Evolutionary conservation across 2,888 invertebrate species (phyloP), one percentile per base, ranked within the genome.

Genomic region (Linnaemya tessellans): DNA sequence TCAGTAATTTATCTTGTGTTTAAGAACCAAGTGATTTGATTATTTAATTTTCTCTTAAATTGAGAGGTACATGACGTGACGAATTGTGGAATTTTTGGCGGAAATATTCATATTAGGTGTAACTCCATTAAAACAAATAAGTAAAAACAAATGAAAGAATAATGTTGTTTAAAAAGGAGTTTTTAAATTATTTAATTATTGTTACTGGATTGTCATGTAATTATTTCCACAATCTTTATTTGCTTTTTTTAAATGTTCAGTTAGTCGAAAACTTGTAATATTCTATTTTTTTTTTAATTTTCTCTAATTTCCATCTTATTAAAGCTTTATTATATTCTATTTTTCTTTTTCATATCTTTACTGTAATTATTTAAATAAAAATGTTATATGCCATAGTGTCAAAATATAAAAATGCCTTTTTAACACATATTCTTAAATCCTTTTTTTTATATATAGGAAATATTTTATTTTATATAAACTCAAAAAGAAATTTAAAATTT

Each of bases 321-420:
- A 75, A 82, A 80, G 71, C 65, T 75, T 79, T 82, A 79, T 60
- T 78, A 25, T 73, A 65, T 51, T 43, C 25, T 77, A 71, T 25
- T 73, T 60, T 75, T 60, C 43, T 67, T 41, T 71, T 71, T 73
- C 35, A 38, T 74, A 65, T 79, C 78, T 77, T 71, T 71, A 70
- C 62, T 84, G 30, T 73, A 80, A 79, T 75, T 75, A 78, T 81
- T 78, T 56, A 62, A 62, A 67, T n/a, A n/a, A 84, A 71, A 70
- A 79, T 78, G 79, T 62, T 64, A 80, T 46, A 82, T 85, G 85
- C 85, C 85, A 85, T 85, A 85, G 85, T 85, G 85, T 85, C 82
- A 85, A 85, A 85, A 82, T 25, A 77, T 71, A 84, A 68, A 77
- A 79, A 85, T 82, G 78, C 74, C 81, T 82, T 82, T 84, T 81